phyloP scores from a whole-genome alignment of 2,888 invertebrate genomes.

The Ophion obscuratus region DNA sequence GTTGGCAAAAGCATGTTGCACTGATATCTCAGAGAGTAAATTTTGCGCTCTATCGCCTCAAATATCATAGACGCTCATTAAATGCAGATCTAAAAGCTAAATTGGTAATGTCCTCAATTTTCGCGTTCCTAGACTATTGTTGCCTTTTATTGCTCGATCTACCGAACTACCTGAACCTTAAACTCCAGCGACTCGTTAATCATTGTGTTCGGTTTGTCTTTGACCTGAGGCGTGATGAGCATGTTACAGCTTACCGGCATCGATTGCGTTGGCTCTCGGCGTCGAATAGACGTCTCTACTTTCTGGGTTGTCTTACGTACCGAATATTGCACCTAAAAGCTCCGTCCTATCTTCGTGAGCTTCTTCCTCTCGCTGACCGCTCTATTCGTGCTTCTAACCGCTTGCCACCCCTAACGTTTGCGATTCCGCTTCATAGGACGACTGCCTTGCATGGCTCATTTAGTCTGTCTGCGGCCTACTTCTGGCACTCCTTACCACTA shows the following conservation, averaged over 20 bases:
- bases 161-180: not conserved
- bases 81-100: not conserved
- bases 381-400: not conserved
- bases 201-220: slow-evolving; percentile 16
- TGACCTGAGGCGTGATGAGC: slow-evolving; percentile 1
- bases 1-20: not conserved
- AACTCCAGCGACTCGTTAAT: not conserved
- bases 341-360: not conserved
- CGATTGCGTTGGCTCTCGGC: not conserved
- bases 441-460: not conserved
- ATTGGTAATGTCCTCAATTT: not conserved
- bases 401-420: not conserved
- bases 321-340: not conserved
- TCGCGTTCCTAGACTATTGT: slow-evolving; percentile 30
- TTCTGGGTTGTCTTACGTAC: not conserved
- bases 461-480: not conserved
- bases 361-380: not conserved
- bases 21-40: not conserved
- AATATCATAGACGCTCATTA: not conserved
- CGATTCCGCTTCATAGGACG: too few species aligned
- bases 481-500: not conserved
- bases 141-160: not conserved
- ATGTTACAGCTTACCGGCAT: not conserved
- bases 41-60: not conserved
- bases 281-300: not conserved